Evolutionary conservation across 2,888 invertebrate species (phyloP).

Genomic region (Chymomyza amoena): DNA sequence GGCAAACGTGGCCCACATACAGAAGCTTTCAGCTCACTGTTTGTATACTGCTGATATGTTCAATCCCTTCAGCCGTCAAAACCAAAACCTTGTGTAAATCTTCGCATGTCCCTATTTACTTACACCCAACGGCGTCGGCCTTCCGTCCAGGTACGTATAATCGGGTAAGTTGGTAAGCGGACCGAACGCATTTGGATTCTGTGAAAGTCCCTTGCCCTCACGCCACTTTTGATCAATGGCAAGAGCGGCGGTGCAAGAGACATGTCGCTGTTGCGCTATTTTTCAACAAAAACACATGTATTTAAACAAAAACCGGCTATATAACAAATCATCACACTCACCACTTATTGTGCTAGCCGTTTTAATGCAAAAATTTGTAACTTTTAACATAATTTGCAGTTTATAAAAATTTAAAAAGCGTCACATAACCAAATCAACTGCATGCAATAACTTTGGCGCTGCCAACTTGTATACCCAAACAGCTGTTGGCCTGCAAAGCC

Average conservation of each 20-base stretch:
- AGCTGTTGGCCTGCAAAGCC: background rate
- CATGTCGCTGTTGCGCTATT: constrained; percentile 43
- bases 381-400: constrained; percentile 51
- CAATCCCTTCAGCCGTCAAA: background rate
- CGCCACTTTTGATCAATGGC: constrained; percentile 81
- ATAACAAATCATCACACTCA: constrained; percentile 23
- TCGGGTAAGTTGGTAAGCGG: constrained; percentile 87
- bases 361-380: constrained; percentile 36
- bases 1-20: too few species aligned
- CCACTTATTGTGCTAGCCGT: constrained; percentile 32
- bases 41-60: too few species aligned
- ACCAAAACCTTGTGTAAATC: background rate
- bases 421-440: constrained; percentile 38
- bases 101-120: constrained; percentile 24
- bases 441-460: background rate
- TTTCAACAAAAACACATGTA: background rate
- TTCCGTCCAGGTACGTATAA: constrained; percentile 86
- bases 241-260: constrained; percentile 51
- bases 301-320: constrained; percentile 9
- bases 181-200: constrained; percentile 85
- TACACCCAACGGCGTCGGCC: constrained; percentile 86
- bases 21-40: too few species aligned
- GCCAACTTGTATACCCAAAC: background rate
- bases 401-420: constrained; percentile 12
- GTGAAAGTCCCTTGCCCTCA: constrained; percentile 80